Conservation (phyloP, 2,888 invertebrate genomes). For the Rapana venosa region DNA sequence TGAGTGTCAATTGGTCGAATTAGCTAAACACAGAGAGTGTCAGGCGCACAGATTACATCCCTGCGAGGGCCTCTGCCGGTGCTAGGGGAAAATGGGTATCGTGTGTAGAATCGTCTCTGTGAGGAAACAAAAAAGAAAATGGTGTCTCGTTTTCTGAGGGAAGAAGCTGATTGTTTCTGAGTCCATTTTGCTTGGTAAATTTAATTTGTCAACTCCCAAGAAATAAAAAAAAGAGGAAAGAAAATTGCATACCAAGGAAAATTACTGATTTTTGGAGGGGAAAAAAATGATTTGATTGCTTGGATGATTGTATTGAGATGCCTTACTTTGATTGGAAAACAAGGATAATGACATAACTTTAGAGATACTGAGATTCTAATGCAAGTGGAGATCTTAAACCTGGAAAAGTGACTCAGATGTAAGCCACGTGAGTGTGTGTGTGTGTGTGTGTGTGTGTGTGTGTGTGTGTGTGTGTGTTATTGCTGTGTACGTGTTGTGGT, state of each 20-base stretch:
- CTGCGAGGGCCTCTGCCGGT: slow-evolving; percentile 33
- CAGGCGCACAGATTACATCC: slow-evolving; percentile 48
- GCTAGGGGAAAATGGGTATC: slow-evolving; percentile 28
- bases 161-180: background rate
- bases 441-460: background rate
- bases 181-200: background rate
- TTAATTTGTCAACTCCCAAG: background rate
- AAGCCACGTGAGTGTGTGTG: background rate
- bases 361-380: no score
- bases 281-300: no score
- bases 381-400: no score
- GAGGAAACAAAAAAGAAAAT: slow-evolving; percentile 14
- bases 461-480: background rate
- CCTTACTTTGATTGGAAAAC: no score
- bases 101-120: slow-evolving; percentile 3
- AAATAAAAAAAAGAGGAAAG: no score
- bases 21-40: slow-evolving; percentile 53
- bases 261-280: no score
- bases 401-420: no score
- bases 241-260: no score
- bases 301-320: no score
- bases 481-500: background rate
- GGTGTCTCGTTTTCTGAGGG: background rate
- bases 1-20: slow-evolving; percentile 51
- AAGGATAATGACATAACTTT: no score